Evolutionary conservation across 2,113 vertebrate genomes (phyloP).

Genomic region (Toxotes chatareus): DNA sequence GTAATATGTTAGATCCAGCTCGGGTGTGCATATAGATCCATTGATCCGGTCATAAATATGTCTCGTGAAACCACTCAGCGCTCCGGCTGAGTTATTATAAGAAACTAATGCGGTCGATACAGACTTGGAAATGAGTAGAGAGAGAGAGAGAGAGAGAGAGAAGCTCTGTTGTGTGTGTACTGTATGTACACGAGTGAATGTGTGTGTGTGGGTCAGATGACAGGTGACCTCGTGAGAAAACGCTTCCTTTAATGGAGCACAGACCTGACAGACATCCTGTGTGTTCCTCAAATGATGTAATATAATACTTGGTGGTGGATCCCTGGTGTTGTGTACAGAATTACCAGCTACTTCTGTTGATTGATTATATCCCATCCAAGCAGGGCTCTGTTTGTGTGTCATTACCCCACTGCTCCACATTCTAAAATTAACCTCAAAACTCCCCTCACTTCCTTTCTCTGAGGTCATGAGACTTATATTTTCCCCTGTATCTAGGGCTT

Average conservation of each 20-base stretch:
- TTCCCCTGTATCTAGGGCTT: background rate
- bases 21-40: slow-evolving; percentile 27
- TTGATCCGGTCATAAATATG: slow-evolving; percentile 57
- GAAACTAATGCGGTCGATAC: slow-evolving; percentile 31
- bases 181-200: background rate
- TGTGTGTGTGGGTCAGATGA: background rate
- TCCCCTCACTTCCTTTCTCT: background rate
- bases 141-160: background rate
- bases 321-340: slow-evolving; percentile 1
- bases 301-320: background rate
- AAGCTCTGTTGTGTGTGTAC: background rate
- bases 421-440: slow-evolving; percentile 37
- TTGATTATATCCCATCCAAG: slow-evolving; percentile 9
- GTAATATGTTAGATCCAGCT: slow-evolving; percentile 10
- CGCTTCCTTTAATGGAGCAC: background rate
- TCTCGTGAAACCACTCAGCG: slow-evolving; percentile 30
- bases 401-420: slow-evolving; percentile 23
- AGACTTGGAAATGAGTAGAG: slow-evolving; percentile 34
- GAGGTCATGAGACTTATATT: background rate
- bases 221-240: background rate
- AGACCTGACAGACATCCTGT: slow-evolving; percentile 18
- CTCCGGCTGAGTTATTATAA: slow-evolving; percentile 58
- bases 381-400: background rate
- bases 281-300: slow-evolving; percentile 16
- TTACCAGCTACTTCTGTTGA: slow-evolving; percentile 41